Conservation (phyloP, 2,888 invertebrate genomes). For the Amblyjoppa fuscipennis region DNA sequence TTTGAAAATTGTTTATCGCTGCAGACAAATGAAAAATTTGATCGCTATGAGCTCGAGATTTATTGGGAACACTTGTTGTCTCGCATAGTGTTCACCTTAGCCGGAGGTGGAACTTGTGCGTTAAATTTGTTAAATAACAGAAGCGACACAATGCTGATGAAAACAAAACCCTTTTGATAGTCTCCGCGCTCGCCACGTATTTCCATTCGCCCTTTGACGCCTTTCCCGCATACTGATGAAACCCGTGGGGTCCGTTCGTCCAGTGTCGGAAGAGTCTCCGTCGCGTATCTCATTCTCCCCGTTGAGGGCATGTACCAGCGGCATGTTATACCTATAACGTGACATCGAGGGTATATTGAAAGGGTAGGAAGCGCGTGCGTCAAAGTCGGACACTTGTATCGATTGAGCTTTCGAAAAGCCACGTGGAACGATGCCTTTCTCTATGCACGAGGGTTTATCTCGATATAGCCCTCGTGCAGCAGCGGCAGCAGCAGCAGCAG, state of each 20-base stretch:
- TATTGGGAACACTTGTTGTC: not conserved
- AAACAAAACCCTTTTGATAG: slow-evolving; percentile 26
- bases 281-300: slow-evolving; percentile 50
- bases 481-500: not conserved
- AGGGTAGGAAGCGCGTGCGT: slow-evolving; percentile 62
- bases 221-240: slow-evolving; percentile 32
- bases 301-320: not conserved
- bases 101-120: not conserved
- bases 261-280: slow-evolving; percentile 23
- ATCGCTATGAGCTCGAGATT: not conserved
- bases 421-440: slow-evolving; percentile 42
- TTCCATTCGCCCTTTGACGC: slow-evolving; percentile 16
- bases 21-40: not conserved
- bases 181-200: not conserved
- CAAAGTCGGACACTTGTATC: slow-evolving; percentile 55
- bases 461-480: slow-evolving; percentile 38
- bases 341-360: slow-evolving; percentile 22
- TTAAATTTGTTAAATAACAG: not conserved
- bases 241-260: slow-evolving; percentile 22
- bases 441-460: slow-evolving; percentile 45
- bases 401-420: slow-evolving; percentile 63
- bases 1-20: not conserved
- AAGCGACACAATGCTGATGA: not conserved
- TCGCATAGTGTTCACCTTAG: not conserved
- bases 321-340: not conserved